These are phyloP conservation scores for Lycocerus yunnanus DNA, from an alignment of 2,888 invertebrate species.

Conservation along the genomic window DNA sequence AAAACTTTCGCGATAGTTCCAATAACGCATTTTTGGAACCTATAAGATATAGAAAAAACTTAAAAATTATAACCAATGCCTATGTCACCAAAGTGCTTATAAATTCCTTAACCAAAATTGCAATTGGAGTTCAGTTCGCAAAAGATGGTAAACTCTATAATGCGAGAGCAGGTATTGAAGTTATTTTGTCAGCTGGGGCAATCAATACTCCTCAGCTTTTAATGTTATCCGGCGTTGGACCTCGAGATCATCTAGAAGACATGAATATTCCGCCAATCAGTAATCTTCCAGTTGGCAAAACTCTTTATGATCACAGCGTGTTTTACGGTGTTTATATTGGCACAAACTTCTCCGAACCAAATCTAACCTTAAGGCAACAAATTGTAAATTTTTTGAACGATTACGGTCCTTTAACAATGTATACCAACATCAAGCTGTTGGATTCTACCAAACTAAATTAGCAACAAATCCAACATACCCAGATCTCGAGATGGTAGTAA, in stretches of 20 bases:
- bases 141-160: background rate
- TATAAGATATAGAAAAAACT: background rate
- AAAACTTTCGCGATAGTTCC: background rate
- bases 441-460: background rate
- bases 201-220: background rate
- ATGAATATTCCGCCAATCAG: background rate
- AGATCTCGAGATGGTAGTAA: slow-evolving; percentile 9
- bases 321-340: background rate
- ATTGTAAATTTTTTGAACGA: background rate
- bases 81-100: background rate
- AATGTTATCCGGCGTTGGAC: background rate
- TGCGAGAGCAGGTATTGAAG: background rate
- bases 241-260: background rate
- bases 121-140: background rate
- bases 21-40: background rate
- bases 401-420: background rate
- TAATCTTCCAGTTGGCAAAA: background rate
- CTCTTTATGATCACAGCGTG: background rate
- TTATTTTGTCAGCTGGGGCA: background rate
- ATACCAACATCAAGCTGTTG: background rate
- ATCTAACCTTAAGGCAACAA: background rate
- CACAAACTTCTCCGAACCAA: background rate
- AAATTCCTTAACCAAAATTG: background rate
- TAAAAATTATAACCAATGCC: background rate
- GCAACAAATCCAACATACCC: background rate